These are phyloP conservation scores for Drosophila elegans DNA, from an alignment of 1,140 invertebrate genomes.

Conservation along the genomic window DNA sequence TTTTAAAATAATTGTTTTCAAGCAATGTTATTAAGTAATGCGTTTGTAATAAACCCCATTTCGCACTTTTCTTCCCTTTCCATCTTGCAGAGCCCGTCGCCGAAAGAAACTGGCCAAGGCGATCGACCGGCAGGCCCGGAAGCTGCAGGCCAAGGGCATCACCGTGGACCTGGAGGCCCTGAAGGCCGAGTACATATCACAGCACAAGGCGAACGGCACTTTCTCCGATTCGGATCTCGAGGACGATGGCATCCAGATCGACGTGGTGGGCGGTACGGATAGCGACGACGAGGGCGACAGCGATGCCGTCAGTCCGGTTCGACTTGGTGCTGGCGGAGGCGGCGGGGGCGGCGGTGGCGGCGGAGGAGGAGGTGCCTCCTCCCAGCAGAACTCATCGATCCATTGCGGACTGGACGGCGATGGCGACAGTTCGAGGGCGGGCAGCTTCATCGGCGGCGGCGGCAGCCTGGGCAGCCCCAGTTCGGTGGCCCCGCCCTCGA, in stretches of 20 bases:
- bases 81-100: constrained; percentile 89
- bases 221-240: constrained; percentile 90
- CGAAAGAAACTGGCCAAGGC: constrained; percentile 97
- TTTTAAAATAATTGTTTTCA: too few species aligned
- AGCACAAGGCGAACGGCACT: constrained; percentile 88
- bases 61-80: neutral
- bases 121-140: constrained; percentile 95
- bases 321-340: constrained; percentile 63
- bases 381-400: constrained; percentile 86
- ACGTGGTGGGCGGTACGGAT: constrained; percentile 90
- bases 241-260: constrained; percentile 89
- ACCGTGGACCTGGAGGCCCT: constrained; percentile 94
- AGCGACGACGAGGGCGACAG: constrained; percentile 87
- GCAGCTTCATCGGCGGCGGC: constrained; percentile 85
- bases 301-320: constrained; percentile 85
- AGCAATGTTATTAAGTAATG: too few species aligned
- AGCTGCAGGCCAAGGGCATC: constrained; percentile 95
- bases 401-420: constrained; percentile 88
- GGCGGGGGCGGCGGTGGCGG: neutral
- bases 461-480: constrained; percentile 85
- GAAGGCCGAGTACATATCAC: constrained; percentile 91
- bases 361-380: constrained; percentile 61
- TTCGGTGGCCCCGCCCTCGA: constrained; percentile 44
- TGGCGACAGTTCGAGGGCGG: constrained; percentile 84
- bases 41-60: neutral